These are phyloP conservation scores for Galbula dea DNA, from an alignment of 2,113 vertebrate genomes.

Conservation along the genomic window DNA sequence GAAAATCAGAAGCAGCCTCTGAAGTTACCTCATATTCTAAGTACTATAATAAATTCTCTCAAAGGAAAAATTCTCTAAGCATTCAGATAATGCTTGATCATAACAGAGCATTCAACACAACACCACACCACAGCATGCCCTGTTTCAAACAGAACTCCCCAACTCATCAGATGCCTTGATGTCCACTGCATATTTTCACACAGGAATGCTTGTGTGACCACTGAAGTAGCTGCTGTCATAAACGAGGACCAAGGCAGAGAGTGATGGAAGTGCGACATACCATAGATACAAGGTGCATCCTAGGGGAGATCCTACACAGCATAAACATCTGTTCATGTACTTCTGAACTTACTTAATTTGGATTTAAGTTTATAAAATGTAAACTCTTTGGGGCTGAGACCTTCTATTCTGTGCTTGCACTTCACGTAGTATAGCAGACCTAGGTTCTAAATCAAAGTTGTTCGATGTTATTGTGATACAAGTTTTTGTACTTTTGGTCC, in stretches of 20 bases:
- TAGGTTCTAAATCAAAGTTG: neutral
- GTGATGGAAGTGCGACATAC: neutral
- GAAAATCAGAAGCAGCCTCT: neutral
- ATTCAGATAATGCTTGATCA: neutral
- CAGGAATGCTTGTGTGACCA: neutral
- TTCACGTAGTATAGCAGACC: neutral
- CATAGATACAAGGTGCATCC: neutral
- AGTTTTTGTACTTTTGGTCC: neutral
- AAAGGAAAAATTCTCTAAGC: neutral
- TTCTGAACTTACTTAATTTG: neutral
- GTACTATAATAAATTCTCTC: neutral
- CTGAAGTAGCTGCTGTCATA: neutral
- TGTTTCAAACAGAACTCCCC: neutral
- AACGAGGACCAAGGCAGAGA: fast-evolving
- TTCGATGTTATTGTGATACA: neutral
- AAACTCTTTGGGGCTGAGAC: neutral
- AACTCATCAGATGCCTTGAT: neutral
- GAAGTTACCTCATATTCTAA: neutral
- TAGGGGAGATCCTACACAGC: fast-evolving
- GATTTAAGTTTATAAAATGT: neutral
- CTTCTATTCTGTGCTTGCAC: neutral
- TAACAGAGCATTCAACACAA: neutral
- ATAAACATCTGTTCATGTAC: fast-evolving
- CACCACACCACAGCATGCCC: neutral
- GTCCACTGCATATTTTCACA: neutral